Evolutionary conservation across 2,888 invertebrate genomes (phyloP), one percentile per base, ranked within the genome.

Genomic region (Hybos culiciformis): DNA sequence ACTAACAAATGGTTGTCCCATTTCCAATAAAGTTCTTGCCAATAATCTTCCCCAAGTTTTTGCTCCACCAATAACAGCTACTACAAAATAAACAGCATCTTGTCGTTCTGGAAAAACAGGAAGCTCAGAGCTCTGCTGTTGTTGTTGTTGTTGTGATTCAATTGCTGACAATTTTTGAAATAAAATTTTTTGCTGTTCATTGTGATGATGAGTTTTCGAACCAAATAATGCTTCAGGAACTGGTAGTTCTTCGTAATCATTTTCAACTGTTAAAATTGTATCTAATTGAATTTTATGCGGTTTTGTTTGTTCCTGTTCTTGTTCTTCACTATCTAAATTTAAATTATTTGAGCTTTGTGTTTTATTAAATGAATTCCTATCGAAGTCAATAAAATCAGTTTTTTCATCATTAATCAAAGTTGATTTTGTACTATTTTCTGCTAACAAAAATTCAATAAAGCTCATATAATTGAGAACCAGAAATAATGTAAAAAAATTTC

Each of bases 1-100:
- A 48, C 53, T 55, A 11, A 48, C 52, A 38, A 56, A 56, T n/a
- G 55, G 54, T 40, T 53, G 53, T 11, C 56, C 56, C 53, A 56
- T 54, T 45, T 56, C 56, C 31, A 54, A 46, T 11, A 56, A 42
- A 14, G 54, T 52, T 6, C 54, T 39, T 19, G 55, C 55, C 14
- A 56, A 45, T 12, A 50, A 51, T 37, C 54, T 50, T 32, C 54
- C 51, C 56, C 56, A 56, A 33, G 48, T 46, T 48, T 56, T 55
- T 18, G 52, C 54, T 24, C 56, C 56, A 17, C 56, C 56, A 42
- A 49, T 50, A n/a, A 56, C 53, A 42, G 56, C 56, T 18, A 56
- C 54, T 37, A 56, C 51, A 47, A 56, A 56, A 44, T 56, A 56
- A 21, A 55, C 55, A 14, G 55, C 53, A 50, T 56, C 55, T 6